Conservation (phyloP, 1,140 invertebrate genomes). For the Amphibalanus amphitrite region DNA sequence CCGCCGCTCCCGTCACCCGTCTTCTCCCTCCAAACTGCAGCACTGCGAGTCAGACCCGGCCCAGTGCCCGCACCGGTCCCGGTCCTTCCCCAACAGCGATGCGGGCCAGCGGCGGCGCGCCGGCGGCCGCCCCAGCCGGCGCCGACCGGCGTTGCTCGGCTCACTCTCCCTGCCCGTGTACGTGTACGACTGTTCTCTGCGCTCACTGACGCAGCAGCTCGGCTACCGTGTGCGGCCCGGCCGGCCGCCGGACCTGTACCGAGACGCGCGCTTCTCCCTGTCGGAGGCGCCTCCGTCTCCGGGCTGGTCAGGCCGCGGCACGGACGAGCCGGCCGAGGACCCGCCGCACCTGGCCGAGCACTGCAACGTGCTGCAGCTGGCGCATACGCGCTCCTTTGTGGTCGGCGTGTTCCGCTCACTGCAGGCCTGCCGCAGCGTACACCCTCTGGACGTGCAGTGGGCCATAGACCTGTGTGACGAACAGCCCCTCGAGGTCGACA, state of each 20-base stretch:
- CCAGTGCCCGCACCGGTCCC: neutral
- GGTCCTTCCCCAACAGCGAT: neutral
- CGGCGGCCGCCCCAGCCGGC: too few species aligned
- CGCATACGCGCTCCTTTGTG: neutral
- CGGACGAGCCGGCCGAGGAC: too few species aligned
- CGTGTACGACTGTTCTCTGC: constrained; percentile 1
- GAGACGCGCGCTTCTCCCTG: too few species aligned
- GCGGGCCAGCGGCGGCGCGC: too few species aligned
- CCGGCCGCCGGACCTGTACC: too few species aligned
- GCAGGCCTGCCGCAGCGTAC: neutral
- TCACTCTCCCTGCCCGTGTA: neutral
- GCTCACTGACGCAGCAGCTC: neutral
- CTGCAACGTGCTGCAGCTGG: neutral
- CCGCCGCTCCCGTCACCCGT: neutral
- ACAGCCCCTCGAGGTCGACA: neutral
- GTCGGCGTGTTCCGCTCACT: neutral
- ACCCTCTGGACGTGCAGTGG: neutral
- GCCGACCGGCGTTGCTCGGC: neutral
- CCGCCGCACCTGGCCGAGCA: neutral
- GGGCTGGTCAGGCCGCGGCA: too few species aligned
- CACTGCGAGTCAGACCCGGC: neutral
- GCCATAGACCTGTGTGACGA: neutral
- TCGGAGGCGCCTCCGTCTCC: too few species aligned
- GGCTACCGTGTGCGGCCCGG: too few species aligned
- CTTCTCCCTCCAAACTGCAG: neutral